Evolutionary conservation across 2,888 invertebrate species (phyloP).

Genomic region (Dynastes tityus): DNA sequence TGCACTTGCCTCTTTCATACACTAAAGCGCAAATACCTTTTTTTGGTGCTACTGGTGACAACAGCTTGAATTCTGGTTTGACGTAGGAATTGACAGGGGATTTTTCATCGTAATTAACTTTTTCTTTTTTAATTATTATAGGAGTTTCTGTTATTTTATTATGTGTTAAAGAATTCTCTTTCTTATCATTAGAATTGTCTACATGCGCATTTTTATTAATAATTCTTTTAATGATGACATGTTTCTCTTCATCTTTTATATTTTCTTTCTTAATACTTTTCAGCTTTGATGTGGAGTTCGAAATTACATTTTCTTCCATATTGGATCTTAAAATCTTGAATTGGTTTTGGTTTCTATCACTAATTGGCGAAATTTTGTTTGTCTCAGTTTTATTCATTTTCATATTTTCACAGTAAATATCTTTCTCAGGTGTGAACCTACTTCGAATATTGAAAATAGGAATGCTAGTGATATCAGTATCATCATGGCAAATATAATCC

Average conservation of each 20-base stretch:
- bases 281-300: not conserved
- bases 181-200: slow-evolving; percentile 59
- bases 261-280: not conserved
- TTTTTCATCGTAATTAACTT: not conserved
- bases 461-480: not conserved
- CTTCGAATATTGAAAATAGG: slow-evolving; percentile 35
- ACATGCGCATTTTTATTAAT: slow-evolving; percentile 62
- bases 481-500: slow-evolving; percentile 12
- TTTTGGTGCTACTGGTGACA: slow-evolving; percentile 7
- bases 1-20: slow-evolving; percentile 25
- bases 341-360: slow-evolving; percentile 14
- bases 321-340: slow-evolving; percentile 65
- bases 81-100: not conserved
- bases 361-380: not conserved
- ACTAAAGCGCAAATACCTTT: slow-evolving; percentile 25
- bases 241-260: slow-evolving; percentile 50
- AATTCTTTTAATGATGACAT: slow-evolving; percentile 17
- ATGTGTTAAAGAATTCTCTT: slow-evolving; percentile 58
- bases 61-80: not conserved
- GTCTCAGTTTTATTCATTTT: not conserved
- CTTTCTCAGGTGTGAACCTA: slow-evolving; percentile 24
- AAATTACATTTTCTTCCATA: slow-evolving; percentile 63
- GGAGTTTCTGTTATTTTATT: not conserved
- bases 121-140: slow-evolving; percentile 20
- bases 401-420: not conserved